phyloP scores from a whole-genome alignment of 1,140 invertebrate species.

The Leptinotarsa lineolata region DNA sequence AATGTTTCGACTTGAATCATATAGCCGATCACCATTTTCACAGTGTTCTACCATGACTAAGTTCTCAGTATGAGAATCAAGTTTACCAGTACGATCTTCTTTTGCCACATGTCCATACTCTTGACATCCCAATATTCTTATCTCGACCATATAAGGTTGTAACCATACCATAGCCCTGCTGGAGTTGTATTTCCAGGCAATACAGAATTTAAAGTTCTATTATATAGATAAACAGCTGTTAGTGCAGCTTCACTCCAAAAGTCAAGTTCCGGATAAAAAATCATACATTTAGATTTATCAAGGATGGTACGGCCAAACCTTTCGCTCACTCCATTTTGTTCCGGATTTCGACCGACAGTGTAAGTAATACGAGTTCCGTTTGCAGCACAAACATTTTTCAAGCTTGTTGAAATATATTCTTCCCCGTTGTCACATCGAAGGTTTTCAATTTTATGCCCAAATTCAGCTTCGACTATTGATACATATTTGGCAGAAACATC shows the following conservation, averaged over 20 bases:
- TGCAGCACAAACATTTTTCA: slow-evolving; percentile 41
- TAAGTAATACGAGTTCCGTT: slow-evolving; percentile 41
- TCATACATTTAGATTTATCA: slow-evolving; percentile 52
- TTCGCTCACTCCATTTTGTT: slow-evolving; percentile 57
- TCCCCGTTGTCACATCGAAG: slow-evolving; percentile 41
- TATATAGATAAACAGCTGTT: slow-evolving; percentile 48
- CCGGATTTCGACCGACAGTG: slow-evolving; percentile 48
- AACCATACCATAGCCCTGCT: slow-evolving; percentile 34
- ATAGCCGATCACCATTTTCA: slow-evolving; percentile 36
- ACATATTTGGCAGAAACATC: slow-evolving; percentile 48
- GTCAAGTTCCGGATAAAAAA: slow-evolving; percentile 46
- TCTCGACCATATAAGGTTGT: slow-evolving; percentile 30
- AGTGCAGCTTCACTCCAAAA: slow-evolving; percentile 56
- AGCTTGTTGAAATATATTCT: slow-evolving; percentile 44
- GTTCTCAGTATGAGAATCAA: slow-evolving; percentile 37
- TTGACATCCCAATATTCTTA: slow-evolving; percentile 50
- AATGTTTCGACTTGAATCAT: slow-evolving; percentile 41
- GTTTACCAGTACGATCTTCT: slow-evolving; percentile 35
- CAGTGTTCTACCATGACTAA: slow-evolving; percentile 38
- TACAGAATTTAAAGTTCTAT: slow-evolving; percentile 34
- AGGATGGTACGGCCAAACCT: slow-evolving; percentile 53
- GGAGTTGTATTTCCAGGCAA: slow-evolving; percentile 25
- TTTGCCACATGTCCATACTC: too few species aligned
- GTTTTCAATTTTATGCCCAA: slow-evolving; percentile 44
- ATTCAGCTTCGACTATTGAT: slow-evolving; percentile 43